phyloP scores from a whole-genome alignment of 2,888 invertebrate genomes.

The Diarsia rubi region DNA sequence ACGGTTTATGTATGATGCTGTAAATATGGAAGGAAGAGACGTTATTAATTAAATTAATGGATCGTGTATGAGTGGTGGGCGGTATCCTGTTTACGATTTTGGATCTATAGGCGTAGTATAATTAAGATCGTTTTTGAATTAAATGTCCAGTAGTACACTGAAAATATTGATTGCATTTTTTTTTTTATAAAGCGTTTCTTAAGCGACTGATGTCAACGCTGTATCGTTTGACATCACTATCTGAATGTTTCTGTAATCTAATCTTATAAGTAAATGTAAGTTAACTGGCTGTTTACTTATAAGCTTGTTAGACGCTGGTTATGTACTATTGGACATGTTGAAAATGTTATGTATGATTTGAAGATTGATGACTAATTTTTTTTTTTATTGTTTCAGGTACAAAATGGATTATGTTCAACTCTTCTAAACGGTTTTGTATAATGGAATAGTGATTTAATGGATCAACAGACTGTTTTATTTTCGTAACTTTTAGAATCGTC shows the following conservation, averaged over 20 bases:
- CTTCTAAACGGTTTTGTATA: neutral
- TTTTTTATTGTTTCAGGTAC: conserved; percentile 54
- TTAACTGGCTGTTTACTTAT: no score
- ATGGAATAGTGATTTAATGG: neutral
- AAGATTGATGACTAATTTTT: neutral
- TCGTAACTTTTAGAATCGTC: neutral
- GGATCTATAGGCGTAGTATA: conserved; percentile 1
- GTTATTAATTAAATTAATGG: conserved; percentile 63
- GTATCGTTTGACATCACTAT: no score
- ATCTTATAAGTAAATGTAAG: no score
- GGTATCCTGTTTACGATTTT: conserved; percentile 39
- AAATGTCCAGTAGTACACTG: neutral
- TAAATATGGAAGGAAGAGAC: conserved; percentile 41
- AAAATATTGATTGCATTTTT: neutral
- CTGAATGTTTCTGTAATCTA: no score
- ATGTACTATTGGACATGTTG: neutral
- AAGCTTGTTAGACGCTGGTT: no score
- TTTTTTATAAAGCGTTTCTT: no score
- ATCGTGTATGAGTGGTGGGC: conserved; percentile 44
- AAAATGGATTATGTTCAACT: neutral
- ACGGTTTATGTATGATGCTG: conserved; percentile 51
- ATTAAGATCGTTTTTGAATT: neutral
- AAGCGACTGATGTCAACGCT: no score
- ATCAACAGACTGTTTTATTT: neutral
- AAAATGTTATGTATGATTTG: neutral